phyloP scores from a whole-genome alignment of 2,113 vertebrate genomes.

The Bos javanicus region DNA sequence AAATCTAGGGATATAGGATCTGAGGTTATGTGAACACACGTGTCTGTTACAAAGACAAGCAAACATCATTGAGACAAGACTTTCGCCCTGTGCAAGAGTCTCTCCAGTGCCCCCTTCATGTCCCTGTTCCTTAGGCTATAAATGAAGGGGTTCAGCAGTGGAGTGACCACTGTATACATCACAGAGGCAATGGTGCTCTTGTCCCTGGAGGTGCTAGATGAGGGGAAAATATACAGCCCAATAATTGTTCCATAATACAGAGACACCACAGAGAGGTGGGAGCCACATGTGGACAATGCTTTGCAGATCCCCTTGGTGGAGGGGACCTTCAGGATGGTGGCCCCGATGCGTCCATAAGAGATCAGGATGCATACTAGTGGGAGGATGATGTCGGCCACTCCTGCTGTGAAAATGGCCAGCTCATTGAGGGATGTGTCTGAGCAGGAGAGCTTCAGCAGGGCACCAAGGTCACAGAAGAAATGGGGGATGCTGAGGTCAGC shows the following conservation, averaged over 20 bases:
- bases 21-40: not conserved
- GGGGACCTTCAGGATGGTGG: slow-evolving; percentile 40
- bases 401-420: slow-evolving; percentile 44
- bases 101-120: not conserved
- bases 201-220: not conserved
- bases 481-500: slow-evolving; percentile 11
- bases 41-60: not conserved
- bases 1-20: not conserved
- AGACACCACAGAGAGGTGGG: slow-evolving; percentile 62
- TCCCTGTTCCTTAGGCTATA: slow-evolving; percentile 59
- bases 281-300: slow-evolving; percentile 65
- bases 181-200: slow-evolving; percentile 46
- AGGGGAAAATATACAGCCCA: not conserved
- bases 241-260: slow-evolving; percentile 48
- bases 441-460: slow-evolving; percentile 44
- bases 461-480: slow-evolving; percentile 59
- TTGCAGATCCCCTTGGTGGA: slow-evolving; percentile 3
- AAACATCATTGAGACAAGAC: not conserved
- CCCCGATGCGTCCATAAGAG: slow-evolving; percentile 43
- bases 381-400: not conserved
- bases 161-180: slow-evolving; percentile 49
- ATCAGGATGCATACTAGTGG: too few relatives aligned
- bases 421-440: slow-evolving; percentile 55
- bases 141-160: not conserved
- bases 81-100: not conserved